Evolutionary conservation across 2,113 vertebrate species (phyloP), one percentile per base, ranked within the genome.

Genomic region (Tapirus terrestris): DNA sequence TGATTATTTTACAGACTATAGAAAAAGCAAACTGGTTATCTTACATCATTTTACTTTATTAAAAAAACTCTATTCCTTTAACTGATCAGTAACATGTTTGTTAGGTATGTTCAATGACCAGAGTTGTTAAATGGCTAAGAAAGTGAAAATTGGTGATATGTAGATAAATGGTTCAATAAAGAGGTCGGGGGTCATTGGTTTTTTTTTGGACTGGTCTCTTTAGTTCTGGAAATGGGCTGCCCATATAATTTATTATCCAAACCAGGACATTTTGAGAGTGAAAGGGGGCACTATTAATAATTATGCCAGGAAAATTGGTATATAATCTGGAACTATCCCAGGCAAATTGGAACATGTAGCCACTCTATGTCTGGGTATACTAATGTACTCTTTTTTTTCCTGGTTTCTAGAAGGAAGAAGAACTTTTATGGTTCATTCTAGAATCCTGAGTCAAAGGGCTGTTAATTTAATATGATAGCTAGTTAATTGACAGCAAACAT

Each of bases 1-100:
- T 68, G 0, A 39, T 53, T 79, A 73, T 61, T 61, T 83, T 88
- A 93, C 77, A 81, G 20, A 56, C 80, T 86, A 60, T 75, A 86
- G 60, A 72, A 75, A 95, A 90, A 48, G 6, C 21, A 93, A 86
- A 63, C 12, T 87, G 23, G 58, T 96, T 91, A 25, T 91, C 23
- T 96, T 87, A 73, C 0, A 39, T 94, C 12, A 83, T 58, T 89
- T 93, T 94, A 86, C 18, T 83, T 95, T 81, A 77, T 80, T 91
- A 25, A 67, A 76, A 39, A 80, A 63, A 83, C 36, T 77, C 11
- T 82, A 11, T 86, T 92, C 9, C 12, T 86, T 95, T 83, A 75
- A 83, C 39, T 94, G 36, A 48, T 65, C 21, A 58, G 8, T 75
- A 87, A 60, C 23, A 45, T 94, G 17, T 58, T 84, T 81, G 10